Percentiles rank a stretch among this genome's conserved stretches.
Conservation (phyloP, 2,113 vertebrate species). For the Rafetus swinhoei region DNA sequence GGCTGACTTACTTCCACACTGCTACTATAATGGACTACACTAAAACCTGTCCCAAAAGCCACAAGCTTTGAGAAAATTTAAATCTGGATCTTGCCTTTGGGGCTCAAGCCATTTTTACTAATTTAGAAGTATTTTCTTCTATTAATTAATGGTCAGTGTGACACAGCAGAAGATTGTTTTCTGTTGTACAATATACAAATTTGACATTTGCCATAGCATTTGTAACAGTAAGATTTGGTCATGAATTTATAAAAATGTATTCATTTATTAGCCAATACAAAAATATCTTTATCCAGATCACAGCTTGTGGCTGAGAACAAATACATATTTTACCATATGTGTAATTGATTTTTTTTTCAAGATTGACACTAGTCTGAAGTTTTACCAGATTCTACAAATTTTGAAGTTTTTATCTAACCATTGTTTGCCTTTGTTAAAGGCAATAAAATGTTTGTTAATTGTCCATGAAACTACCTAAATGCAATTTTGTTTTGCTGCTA, state of each 20-base stretch:
- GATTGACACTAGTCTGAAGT: background rate
- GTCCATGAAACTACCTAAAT: background rate
- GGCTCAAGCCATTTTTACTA: background rate
- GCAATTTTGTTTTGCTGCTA: background rate
- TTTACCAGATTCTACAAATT: background rate
- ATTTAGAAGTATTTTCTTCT: background rate
- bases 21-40: background rate
- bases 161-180: background rate
- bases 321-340: background rate
- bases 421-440: background rate
- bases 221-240: background rate
- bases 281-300: background rate
- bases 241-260: background rate
- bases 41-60: fast-evolving
- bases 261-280: background rate
- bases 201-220: background rate
- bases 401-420: background rate
- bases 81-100: background rate
- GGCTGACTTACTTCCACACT: background rate
- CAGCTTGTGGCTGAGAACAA: background rate
- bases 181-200: background rate
- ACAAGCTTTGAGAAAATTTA: background rate
- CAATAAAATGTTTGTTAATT: background rate
- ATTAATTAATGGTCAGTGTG: background rate
- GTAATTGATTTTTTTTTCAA: background rate